Base-by-base conservation (phyloP, 2,113 vertebrate species). In the Coracopsis vasa region DNA sequence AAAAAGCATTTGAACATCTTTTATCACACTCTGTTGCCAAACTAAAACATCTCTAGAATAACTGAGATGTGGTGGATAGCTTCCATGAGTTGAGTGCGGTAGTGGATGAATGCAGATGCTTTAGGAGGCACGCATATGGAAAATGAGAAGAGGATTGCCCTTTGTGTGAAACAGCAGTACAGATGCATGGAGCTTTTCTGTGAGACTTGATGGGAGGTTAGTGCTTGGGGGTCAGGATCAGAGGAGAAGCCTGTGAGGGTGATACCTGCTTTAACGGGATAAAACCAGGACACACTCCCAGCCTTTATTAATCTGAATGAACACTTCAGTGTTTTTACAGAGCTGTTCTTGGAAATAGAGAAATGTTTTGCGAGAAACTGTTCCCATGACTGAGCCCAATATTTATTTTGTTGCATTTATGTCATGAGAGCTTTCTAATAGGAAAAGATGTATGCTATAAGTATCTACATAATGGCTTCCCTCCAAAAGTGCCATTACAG, bases 401-500 rank as follows among this genome's bases (percentile, higher is more conserved):
- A 93, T 94, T 96, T 94, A 42, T 89, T 94, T 88, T 91, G 54
- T 69, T 96, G 73, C 84, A 86, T 95, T 96, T 92, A 94, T 94
- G 88, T 86, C 88, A 92, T 69, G 56, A 92, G 88, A 88, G 47
- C n/a, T 92, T 89, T 93, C 82, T 86, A 96, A 94, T 79, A 92
- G 10, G 25, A 92, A 53, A 89, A 95, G 91, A 96, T 96, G 70
- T 86, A 94, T 91, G 87, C 56, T 94, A 27, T 81, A 78, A 96
- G 86, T 80, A 87, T 72, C 96, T 94, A 53, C 77, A 75, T 89
- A 95, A 96, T 96, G 96, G 95, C 92, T 92, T 89, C 37, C 21
- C 70, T 96, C 96, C 96, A 96, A 96, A 96, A 96, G 91, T 83
- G 42, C 95, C 88, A 96, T 97, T 96, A 96, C 72, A 91, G 61